A percentile compares a stretch with the other conserved stretches of the same genome.
phyloP scores from a whole-genome alignment of 2,888 invertebrate species.

The Caenorhabditis zanzibari region DNA sequence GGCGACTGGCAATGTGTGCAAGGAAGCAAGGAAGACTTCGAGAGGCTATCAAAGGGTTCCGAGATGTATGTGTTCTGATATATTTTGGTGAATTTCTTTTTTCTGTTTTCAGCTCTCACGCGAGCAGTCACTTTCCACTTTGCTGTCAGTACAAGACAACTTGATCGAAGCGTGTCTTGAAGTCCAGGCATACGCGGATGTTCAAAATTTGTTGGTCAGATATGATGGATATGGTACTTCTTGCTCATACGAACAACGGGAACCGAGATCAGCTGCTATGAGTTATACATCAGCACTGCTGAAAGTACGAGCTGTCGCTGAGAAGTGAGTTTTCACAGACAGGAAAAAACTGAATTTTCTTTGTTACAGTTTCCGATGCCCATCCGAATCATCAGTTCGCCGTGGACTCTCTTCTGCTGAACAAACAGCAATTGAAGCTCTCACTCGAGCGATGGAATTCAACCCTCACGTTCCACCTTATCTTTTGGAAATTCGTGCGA shows the following conservation, averaged over 20 bases:
- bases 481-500: slow-evolving; percentile 89
- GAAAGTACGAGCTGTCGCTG: slow-evolving; percentile 88
- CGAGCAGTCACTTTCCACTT: slow-evolving; percentile 96
- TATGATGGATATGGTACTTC: slow-evolving; percentile 87
- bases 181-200: slow-evolving; percentile 97
- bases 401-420: slow-evolving; percentile 91
- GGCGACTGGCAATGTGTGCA: slow-evolving; percentile 97
- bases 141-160: slow-evolving; percentile 96
- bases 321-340: slow-evolving; percentile 79
- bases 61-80: slow-evolving; percentile 86
- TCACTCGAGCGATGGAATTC: slow-evolving; percentile 96
- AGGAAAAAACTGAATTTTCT: background rate
- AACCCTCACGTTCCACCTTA: slow-evolving; percentile 91
- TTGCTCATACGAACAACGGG: slow-evolving; percentile 88
- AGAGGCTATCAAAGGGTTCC: slow-evolving; percentile 96
- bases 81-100: no score
- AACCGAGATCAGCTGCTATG: slow-evolving; percentile 95
- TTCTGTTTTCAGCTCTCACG: slow-evolving; percentile 88
- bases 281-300: slow-evolving; percentile 96
- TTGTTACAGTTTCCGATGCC: slow-evolving; percentile 72
- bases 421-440: slow-evolving; percentile 91
- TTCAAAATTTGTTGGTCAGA: slow-evolving; percentile 93
- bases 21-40: slow-evolving; percentile 94
- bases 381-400: slow-evolving; percentile 76
- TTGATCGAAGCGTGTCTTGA: slow-evolving; percentile 95